These are phyloP conservation scores for Troides oblongomaculatus DNA, from an alignment of 2,888 invertebrate species.

Conservation along the genomic window DNA sequence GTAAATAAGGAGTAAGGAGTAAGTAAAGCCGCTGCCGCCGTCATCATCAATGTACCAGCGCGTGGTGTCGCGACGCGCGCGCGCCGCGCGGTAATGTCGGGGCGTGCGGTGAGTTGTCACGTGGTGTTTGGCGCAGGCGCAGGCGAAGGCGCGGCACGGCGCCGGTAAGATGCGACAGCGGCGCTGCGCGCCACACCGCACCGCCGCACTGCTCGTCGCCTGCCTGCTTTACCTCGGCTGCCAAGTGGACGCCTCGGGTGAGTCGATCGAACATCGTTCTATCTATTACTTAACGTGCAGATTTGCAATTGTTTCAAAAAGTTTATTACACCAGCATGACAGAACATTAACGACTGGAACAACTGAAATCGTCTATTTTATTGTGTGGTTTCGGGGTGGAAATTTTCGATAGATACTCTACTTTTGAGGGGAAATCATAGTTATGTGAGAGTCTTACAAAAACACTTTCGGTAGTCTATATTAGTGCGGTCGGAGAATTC, in stretches of 20 bases:
- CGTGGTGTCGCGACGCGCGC: slow-evolving; percentile 49
- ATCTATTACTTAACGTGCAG: slow-evolving; percentile 6
- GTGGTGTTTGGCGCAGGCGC: slow-evolving; percentile 56
- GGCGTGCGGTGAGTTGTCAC: slow-evolving; percentile 63
- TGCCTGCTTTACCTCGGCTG: slow-evolving; percentile 70
- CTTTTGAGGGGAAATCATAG: too few relatives aligned
- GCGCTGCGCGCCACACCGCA: slow-evolving; percentile 71
- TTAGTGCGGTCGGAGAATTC: too few relatives aligned
- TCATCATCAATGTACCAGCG: slow-evolving; percentile 31
- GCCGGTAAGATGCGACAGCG: slow-evolving; percentile 79
- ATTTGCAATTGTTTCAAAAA: slow-evolving; percentile 32
- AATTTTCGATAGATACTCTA: too few relatives aligned
- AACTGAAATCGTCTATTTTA: too few relatives aligned
- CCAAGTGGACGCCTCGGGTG: slow-evolving; percentile 71
- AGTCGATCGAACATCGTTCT: slow-evolving; percentile 44
- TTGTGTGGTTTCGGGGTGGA: too few relatives aligned
- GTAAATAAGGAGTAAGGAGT: slow-evolving; percentile 62
- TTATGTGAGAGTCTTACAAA: too few relatives aligned
- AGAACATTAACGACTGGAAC: too few relatives aligned
- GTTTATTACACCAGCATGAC: not conserved
- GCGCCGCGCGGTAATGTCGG: slow-evolving; percentile 66
- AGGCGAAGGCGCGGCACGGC: slow-evolving; percentile 64
- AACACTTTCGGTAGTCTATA: too few relatives aligned
- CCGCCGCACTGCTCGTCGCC: slow-evolving; percentile 70
- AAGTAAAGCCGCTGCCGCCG: slow-evolving; percentile 51